phyloP scores from a whole-genome alignment of 2,113 vertebrate species.

The Oreochromis tanganicae region DNA sequence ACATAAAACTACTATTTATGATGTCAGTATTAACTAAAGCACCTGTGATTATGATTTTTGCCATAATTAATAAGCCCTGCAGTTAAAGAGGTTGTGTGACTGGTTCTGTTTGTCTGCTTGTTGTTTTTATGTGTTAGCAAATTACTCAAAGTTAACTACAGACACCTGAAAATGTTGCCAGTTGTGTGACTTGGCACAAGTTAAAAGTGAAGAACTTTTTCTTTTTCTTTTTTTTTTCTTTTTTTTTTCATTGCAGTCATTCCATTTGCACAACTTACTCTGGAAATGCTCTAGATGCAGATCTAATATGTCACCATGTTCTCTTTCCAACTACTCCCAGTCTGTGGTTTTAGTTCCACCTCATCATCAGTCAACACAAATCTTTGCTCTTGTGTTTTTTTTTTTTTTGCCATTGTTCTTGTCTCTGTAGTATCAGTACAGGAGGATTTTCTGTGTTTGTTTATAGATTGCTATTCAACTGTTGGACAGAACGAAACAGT shows the following conservation, averaged over 20 bases:
- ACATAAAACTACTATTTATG: not conserved
- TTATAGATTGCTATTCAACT: not conserved
- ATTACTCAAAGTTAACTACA: not conserved
- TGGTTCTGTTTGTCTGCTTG: not conserved
- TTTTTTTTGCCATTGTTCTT: not conserved
- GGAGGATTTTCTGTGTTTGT: not conserved
- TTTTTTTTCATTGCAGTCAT: not conserved
- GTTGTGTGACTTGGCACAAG: not conserved
- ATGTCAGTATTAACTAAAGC: not conserved
- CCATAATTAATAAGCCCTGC: not conserved
- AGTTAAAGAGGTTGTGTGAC: not conserved
- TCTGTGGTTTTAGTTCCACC: not conserved
- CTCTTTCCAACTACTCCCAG: not conserved
- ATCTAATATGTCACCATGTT: not conserved
- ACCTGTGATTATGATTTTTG: not conserved
- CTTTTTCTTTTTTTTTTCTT: fast-evolving
- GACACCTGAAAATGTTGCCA: not conserved
- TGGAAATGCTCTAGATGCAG: not conserved
- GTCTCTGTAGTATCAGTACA: not conserved
- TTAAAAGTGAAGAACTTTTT: not conserved
- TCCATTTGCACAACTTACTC: not conserved
- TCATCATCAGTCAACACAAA: not conserved
- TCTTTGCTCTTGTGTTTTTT: not conserved
- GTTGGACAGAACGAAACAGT: not conserved
- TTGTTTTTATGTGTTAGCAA: not conserved